These are phyloP conservation scores for Lepidocyrtinus sp. DNA, from an alignment of 2,888 invertebrate genomes.

Conservation along the genomic window DNA sequence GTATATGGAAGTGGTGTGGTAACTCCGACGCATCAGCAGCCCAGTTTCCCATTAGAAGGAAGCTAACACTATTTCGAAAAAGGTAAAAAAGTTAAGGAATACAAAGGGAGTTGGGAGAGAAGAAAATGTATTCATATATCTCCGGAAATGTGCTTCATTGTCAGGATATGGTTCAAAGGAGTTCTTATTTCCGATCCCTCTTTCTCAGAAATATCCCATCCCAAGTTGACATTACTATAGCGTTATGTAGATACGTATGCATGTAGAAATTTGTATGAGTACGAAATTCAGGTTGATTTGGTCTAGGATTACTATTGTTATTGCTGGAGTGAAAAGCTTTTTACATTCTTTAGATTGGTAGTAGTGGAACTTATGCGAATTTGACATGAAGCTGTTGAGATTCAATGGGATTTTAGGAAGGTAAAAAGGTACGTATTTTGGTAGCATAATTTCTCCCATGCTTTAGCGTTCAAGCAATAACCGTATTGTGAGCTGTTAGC, in stretches of 20 bases:
- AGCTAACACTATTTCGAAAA: slow-evolving; percentile 18
- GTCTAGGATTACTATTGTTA: slow-evolving; percentile 5
- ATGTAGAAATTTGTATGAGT: background rate
- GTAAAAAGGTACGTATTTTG: too few relatives aligned
- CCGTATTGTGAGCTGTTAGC: background rate
- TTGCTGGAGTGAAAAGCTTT: slow-evolving; percentile 17
- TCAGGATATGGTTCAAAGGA: slow-evolving; percentile 46
- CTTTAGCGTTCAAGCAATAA: background rate
- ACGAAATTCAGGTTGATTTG: background rate
- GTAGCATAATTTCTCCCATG: background rate
- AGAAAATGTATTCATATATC: slow-evolving; percentile 44
- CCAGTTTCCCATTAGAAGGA: background rate
- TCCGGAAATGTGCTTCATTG: slow-evolving; percentile 45
- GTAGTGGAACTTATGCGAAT: background rate
- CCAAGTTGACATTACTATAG: slow-evolving; percentile 1
- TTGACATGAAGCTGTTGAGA: background rate
- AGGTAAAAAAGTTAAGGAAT: slow-evolving; percentile 8
- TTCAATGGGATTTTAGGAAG: background rate
- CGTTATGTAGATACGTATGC: too few relatives aligned
- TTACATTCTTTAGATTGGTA: background rate
- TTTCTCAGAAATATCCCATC: background rate
- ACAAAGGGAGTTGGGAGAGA: background rate
- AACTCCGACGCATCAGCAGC: too few relatives aligned
- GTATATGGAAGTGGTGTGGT: background rate
- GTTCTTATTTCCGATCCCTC: slow-evolving; percentile 39